Evolutionary conservation across 2,888 invertebrate species (phyloP).

Genomic region (Criorhina ranunculi): DNA sequence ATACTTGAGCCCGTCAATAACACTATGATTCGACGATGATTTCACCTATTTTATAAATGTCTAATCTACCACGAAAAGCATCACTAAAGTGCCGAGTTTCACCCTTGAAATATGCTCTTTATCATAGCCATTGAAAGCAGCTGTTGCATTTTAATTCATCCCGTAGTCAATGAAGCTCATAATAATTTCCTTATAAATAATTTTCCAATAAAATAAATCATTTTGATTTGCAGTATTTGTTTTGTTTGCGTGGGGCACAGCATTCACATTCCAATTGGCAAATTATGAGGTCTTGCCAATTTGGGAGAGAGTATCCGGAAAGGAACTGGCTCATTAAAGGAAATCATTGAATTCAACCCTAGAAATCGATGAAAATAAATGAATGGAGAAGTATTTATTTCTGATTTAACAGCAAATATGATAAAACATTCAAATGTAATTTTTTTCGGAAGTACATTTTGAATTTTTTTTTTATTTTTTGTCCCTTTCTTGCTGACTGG

Average conservation of each 20-base stretch:
- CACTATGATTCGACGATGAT: neutral
- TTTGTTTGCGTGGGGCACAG: constrained; percentile 51
- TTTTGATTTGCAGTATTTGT: constrained; percentile 64
- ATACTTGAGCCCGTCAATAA: neutral
- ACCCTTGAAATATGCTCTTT: constrained; percentile 45
- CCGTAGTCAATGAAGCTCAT: constrained; percentile 67
- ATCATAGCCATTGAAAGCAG: constrained; percentile 43
- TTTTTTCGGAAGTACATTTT: too few species aligned
- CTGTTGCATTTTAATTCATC: constrained; percentile 48
- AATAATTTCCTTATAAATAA: constrained; percentile 74
- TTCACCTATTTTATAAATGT: constrained; percentile 24
- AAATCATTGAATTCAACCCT: constrained; percentile 66
- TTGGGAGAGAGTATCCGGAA: constrained; percentile 64
- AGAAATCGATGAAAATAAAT: constrained; percentile 15
- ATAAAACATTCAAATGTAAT: too few species aligned
- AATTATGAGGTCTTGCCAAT: constrained; percentile 64
- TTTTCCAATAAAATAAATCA: constrained; percentile 74
- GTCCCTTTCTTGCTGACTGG: too few species aligned
- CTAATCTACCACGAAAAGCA: constrained; percentile 50
- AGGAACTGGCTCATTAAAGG: constrained; percentile 68
- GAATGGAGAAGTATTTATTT: neutral
- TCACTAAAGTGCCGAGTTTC: constrained; percentile 34
- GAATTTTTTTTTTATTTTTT: too few species aligned
- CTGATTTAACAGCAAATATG: neutral
- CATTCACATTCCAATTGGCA: constrained; percentile 51